These are phyloP conservation scores for Forficula auricularia DNA, from an alignment of 1,140 invertebrate genomes.

Conservation along the genomic window DNA sequence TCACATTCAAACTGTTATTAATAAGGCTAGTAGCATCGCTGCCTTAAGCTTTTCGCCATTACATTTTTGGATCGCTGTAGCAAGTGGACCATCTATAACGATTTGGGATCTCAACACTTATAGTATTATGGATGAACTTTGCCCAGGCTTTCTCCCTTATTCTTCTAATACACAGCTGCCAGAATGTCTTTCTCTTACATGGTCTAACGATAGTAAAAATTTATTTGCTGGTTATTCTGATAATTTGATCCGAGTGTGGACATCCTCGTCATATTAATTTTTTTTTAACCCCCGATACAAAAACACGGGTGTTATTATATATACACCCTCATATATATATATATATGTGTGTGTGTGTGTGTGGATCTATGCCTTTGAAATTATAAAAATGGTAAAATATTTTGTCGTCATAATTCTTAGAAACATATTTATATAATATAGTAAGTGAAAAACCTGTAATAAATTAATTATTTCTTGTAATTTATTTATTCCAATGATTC, in stretches of 20 bases:
- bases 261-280: too few species aligned
- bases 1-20: constrained; percentile 94
- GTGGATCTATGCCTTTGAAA: too few species aligned
- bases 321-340: too few species aligned
- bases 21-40: constrained; percentile 93
- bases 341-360: too few species aligned
- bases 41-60: constrained; percentile 98
- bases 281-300: too few species aligned
- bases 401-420: too few species aligned
- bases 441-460: too few species aligned
- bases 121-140: constrained; percentile 95
- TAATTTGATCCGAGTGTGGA: constrained; percentile 94
- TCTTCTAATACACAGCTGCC: constrained; percentile 59
- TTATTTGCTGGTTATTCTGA: constrained; percentile 98
- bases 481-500: too few species aligned
- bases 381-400: too few species aligned
- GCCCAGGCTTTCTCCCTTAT: constrained; percentile 70
- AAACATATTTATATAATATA: too few species aligned
- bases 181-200: constrained; percentile 91
- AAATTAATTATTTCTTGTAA: too few species aligned
- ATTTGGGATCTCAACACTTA: constrained; percentile 99
- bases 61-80: constrained; percentile 98
- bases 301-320: too few species aligned
- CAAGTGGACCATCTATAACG: constrained; percentile 94
- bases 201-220: constrained; percentile 98